phyloP scores from a whole-genome alignment of 2,888 invertebrate genomes.

The Epiblema foenella region DNA sequence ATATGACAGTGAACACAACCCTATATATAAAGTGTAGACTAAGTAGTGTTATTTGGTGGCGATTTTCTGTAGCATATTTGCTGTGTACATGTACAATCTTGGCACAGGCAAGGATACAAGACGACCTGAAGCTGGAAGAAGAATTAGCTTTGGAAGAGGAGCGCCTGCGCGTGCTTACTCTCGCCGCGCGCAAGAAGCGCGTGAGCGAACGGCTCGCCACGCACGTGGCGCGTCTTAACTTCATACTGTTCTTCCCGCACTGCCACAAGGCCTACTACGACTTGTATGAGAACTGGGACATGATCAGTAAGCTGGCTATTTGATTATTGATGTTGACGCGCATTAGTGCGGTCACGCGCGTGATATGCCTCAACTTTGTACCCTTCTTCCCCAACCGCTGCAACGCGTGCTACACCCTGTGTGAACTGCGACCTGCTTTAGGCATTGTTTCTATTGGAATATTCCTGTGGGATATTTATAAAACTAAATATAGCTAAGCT shows the following conservation, averaged over 20 bases:
- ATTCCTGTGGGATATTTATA: no score
- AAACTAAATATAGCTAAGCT: no score
- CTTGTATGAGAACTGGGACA: conserved; percentile 77
- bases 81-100: background rate
- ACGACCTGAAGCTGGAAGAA: conserved; percentile 58
- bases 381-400: conserved; percentile 78
- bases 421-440: conserved; percentile 81
- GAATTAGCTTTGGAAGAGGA: conserved; percentile 61
- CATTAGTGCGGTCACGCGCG: conserved; percentile 54
- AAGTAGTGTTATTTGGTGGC: no score
- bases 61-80: no score
- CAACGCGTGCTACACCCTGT: conserved; percentile 73
- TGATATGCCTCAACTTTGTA: conserved; percentile 66
- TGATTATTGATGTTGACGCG: background rate
- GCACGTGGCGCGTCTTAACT: conserved; percentile 60
- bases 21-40: no score
- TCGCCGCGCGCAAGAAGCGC: conserved; percentile 72
- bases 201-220: conserved; percentile 64
- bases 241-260: conserved; percentile 77
- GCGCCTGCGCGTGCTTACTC: conserved; percentile 64
- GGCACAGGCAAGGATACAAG: conserved; percentile 62
- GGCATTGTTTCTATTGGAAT: no score
- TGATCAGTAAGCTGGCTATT: conserved; percentile 60
- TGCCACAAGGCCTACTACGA: conserved; percentile 76
- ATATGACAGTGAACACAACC: no score